Base-by-base conservation (phyloP, 1,140 invertebrate genomes). In the Eueides isabella region DNA sequence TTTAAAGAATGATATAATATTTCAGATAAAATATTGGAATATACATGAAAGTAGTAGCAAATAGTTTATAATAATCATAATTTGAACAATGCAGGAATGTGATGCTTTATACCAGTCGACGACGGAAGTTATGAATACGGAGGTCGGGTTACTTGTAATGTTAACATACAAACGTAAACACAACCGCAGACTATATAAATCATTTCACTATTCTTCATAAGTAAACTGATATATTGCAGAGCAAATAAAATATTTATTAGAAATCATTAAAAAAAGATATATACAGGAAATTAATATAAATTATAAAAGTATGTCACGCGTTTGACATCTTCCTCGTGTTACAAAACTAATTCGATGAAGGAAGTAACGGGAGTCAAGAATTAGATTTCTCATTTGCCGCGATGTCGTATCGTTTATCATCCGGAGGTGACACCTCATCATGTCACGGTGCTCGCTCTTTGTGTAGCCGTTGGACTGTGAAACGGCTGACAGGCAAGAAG, bases 311-410 rank as follows among this genome's bases (percentile, higher is more conserved):
- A 63, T 63, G 61, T 12, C 61, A 63, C 61, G 61, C 61, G 61
- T 44, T 44, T 63, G 33, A 70, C 23, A 63, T 63, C 55, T 70
- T 69, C 67, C 48, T 70, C 68, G 33, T 70, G 29, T 70, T 70
- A 70, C 67, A 30, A 61, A 61, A 69, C 68, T 74, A 66, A 74
- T 77, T 74, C 74, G 66, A 78, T 75, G 61, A 72, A 75, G 77
- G 73, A 78, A 78, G 70, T 72, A 72, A 55, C 65, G 66, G 73
- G 66, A 88, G 84, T 82, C 79, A 74, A 82, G 82, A 88, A 88
- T 90, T 88, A 85, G 86, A 90, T 90, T 88, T 88, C 86, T 88
- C 82, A 87, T 88, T 90, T 88, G 85, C 82, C 85, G 86, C 80
- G 83, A 79, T 85, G 77, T 74, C 80, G 76, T 85, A 80, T 90